These are phyloP conservation scores for Leptinotarsa defecta DNA, from an alignment of 1,140 invertebrate genomes.

Conservation along the genomic window DNA sequence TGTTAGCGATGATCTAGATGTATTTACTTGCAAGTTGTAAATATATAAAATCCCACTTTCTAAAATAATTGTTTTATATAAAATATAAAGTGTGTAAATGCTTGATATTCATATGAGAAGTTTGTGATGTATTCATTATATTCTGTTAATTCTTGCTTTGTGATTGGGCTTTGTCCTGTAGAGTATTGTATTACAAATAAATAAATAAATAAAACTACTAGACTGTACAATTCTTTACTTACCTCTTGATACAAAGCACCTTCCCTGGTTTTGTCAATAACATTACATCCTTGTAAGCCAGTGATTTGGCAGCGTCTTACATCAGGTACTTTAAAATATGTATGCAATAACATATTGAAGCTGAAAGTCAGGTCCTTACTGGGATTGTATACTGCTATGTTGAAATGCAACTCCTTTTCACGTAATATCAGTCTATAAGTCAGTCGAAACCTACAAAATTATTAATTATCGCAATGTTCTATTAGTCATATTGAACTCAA, in stretches of 20 bases:
- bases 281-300: conserved; percentile 88
- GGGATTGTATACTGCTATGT: conserved; percentile 89
- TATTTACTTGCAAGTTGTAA: no score
- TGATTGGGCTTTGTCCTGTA: no score
- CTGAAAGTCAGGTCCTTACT: conserved; percentile 88
- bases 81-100: no score
- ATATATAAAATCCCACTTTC: no score
- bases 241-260: conserved; percentile 80
- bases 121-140: no score
- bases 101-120: no score
- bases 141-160: no score
- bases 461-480: no score
- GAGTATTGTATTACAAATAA: no score
- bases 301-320: conserved; percentile 88
- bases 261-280: conserved; percentile 90
- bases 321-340: conserved; percentile 94
- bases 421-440: conserved; percentile 86
- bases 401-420: conserved; percentile 90
- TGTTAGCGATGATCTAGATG: no score
- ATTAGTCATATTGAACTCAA: not conserved
- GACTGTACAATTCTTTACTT: not conserved
- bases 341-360: conserved; percentile 91
- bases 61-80: no score
- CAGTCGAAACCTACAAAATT: conserved; percentile 70
- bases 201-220: no score